Evolutionary conservation across 2,888 invertebrate genomes (phyloP), one percentile per base, ranked within the genome.

Genomic region (Pinctada fucata): DNA sequence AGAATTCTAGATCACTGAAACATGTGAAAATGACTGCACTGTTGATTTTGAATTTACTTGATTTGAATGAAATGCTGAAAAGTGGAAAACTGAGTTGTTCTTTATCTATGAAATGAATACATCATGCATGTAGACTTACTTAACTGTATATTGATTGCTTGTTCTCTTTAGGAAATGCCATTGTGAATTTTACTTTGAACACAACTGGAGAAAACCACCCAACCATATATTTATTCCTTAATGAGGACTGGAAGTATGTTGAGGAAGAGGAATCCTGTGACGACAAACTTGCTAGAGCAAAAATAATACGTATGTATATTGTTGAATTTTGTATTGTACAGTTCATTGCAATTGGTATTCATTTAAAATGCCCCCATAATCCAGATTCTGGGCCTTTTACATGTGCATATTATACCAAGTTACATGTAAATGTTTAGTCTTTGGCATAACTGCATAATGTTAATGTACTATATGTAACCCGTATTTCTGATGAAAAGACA

Each of bases 181-280:
- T 87, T n/a, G 82, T 90, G 48, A 86, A 86, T 69, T 89, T 87
- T 75, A 86, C 85, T 0, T 75, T 90, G 47, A 89, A 90, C 79
- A 84, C 85, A 3, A 87, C 88, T 3, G 83, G 85, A 13, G 68
- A 76, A 58, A 72, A 80, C 1, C 79, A 80, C 13, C 85, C 87
- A 6, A 84, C 85, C n/a, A 71, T 91, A 45, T 87, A 88, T 76
- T 76, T 91, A 58, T 89, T 87, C 80, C 85, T 88, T 48, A 88
- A 87, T 79, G 89, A 90, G 67, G 90, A 90, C 79, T 90, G 89
- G 90, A 81, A 79, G 48, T 85, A 87, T 74, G 86, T 88, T 8
- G 79, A 72, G 13, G 83, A 85, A 6, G 85, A 85, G 45, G 78
- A 80, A 2, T 77, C 84, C 48, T 91, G 91, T 81, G 73, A 78